Conservation (phyloP, 2,888 invertebrate genomes). For the Arrhopalites spinosus region DNA sequence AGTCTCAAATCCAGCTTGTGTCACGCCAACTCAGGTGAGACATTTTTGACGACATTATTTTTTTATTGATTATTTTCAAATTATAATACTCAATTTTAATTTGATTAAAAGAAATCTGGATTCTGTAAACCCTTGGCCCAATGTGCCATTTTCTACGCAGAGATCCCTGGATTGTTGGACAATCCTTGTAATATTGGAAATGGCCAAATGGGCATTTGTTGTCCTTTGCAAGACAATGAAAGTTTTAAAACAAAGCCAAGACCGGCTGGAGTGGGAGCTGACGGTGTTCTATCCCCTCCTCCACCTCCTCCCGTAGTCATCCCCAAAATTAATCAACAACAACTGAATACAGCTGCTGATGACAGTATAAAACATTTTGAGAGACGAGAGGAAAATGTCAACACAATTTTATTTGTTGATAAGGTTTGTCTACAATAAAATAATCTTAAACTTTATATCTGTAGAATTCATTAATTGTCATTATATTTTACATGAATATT, state of each 20-base stretch:
- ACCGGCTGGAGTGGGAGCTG: constrained; percentile 49
- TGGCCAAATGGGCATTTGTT: constrained; percentile 54
- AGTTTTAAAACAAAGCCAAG: constrained; percentile 35
- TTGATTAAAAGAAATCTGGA: constrained; percentile 46
- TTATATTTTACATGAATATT: neutral
- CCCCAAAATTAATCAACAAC: constrained; percentile 58
- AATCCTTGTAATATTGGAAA: constrained; percentile 51
- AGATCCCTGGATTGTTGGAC: constrained; percentile 54
- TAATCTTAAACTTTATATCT: neutral
- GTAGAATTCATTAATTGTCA: neutral
- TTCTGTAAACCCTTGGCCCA: constrained; percentile 55
- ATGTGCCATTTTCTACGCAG: constrained; percentile 55
- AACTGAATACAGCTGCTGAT: constrained; percentile 58
- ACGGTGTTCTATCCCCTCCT: constrained; percentile 59
- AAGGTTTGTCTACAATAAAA: constrained; percentile 42
- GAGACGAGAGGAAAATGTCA: constrained; percentile 46
- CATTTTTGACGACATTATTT: neutral
- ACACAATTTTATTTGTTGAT: constrained; percentile 52
- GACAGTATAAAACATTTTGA: constrained; percentile 57
- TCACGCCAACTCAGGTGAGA: constrained; percentile 50
- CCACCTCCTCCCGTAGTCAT: constrained; percentile 59
- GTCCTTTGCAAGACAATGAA: constrained; percentile 47
- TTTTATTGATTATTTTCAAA: neutral
- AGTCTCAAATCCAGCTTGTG: constrained; percentile 44
- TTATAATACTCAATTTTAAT: neutral